Evolutionary conservation across 2,113 vertebrate species (phyloP), one percentile per base, ranked within the genome.

Genomic region (Cygnus buccinator): DNA sequence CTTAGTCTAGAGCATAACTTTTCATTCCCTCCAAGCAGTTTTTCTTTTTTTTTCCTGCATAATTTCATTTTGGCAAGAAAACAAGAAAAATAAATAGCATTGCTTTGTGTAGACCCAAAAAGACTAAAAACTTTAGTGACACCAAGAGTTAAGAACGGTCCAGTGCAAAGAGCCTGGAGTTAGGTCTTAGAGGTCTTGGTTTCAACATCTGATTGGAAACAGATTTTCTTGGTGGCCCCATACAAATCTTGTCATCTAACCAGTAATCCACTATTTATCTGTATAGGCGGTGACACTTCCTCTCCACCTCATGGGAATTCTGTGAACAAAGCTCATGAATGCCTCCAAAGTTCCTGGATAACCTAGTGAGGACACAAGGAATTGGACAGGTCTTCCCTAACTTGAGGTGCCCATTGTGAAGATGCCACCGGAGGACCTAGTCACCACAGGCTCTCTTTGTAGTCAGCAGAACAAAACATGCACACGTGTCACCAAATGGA

Each of bases 11-110:
- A 61, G 23, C 43, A 43, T 66, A 89, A 65, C 8, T 70, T 89
- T 58, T 67, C 1, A 11, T 58, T 80, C 8, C 11, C 23, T 20
- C 22, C 0, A 0, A 86, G 16, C 12, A 77, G 4, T 1, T 22
- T 7, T 50, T 13, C 11, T 67, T 90, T 93, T 78, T 57, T 35
- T 48, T 35, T 46, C 19, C 23, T 88, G n/a, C 7, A 86, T 18
- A 50, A 52, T 78, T 92, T 87, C 31, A 5, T 84, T 94, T 65
- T 50, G 1, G 25, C 29, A 75, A 61, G 43, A 81, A 90, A 87
- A 11, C 18, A 88, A 78, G 14, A 48, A 83, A 83, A 54, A 54
- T 37, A 1, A 6, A 12, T 23, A 63, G 25, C 21, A 54, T 33
- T 80, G 7, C 19, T 88, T 74, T 77, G 14, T 57, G 3, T 76